These are phyloP conservation scores for Ctenopoma kingsleyae DNA, from an alignment of 2,797 vertebrate species.

Conservation along the genomic window DNA sequence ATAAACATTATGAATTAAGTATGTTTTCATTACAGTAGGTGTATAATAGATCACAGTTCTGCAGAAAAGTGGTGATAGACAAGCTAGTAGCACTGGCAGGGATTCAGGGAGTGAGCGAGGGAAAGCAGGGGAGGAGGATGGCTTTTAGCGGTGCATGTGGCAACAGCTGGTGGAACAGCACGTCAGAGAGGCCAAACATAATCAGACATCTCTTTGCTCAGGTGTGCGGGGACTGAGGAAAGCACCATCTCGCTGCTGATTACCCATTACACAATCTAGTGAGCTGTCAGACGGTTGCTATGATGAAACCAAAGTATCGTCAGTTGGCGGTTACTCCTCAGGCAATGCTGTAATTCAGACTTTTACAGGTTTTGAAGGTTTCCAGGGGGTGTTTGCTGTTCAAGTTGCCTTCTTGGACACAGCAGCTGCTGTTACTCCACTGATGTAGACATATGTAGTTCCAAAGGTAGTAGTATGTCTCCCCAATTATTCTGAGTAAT, in stretches of 20 bases:
- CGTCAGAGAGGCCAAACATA: conserved; percentile 61
- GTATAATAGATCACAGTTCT: conserved; percentile 61
- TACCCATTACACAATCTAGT: conserved; percentile 69
- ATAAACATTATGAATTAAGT: conserved; percentile 74
- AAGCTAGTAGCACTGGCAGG: conserved; percentile 29
- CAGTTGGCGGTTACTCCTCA: conserved; percentile 46
- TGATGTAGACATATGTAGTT: conserved; percentile 7
- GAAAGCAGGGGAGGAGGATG: conserved; percentile 53
- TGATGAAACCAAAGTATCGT: conserved; percentile 56
- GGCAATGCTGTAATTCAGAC: conserved; percentile 29
- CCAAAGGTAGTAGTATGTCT: conserved; percentile 7
- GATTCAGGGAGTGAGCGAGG: conserved; percentile 30
- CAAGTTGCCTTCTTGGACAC: conserved; percentile 4
- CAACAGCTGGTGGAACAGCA: conserved; percentile 74
- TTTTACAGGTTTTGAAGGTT: conserved; percentile 11
- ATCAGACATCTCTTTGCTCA: conserved; percentile 73
- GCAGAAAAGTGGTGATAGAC: conserved; percentile 25
- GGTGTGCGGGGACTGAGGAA: conserved; percentile 64
- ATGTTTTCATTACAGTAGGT: conserved; percentile 68
- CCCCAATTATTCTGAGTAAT: conserved; percentile 50
- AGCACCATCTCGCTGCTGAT: conserved; percentile 55
- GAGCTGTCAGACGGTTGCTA: conserved; percentile 62
- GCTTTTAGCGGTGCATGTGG: conserved; percentile 61
- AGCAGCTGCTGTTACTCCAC: conserved; percentile 4
- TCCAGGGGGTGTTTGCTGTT: conserved; percentile 9